Percentiles rank a stretch among this genome's conserved stretches.
Conservation (phyloP, 2,888 invertebrate genomes). For the Tanypteryx hageni region DNA sequence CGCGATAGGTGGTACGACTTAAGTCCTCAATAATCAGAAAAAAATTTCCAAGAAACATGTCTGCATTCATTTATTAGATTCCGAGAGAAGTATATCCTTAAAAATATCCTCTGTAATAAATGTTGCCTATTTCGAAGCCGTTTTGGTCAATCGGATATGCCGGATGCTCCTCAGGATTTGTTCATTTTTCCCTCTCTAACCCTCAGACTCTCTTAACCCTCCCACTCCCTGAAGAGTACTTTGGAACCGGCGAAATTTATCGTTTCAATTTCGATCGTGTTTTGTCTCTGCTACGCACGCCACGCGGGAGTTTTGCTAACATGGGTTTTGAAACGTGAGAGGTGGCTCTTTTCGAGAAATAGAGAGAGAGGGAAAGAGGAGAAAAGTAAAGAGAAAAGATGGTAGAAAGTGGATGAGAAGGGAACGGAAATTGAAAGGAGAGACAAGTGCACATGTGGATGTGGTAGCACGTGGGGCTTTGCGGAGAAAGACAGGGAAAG, state of each 20-base stretch:
- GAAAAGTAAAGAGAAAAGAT: background rate
- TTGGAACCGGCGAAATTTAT: constrained; percentile 42
- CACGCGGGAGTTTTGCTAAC: background rate
- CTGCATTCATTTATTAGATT: no score
- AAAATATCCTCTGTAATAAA: no score
- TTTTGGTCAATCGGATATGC: no score
- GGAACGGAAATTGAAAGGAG: background rate
- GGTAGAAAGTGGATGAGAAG: background rate
- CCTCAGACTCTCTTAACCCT: background rate
- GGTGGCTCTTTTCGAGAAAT: background rate
- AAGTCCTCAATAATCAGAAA: no score
- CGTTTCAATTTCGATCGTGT: constrained; percentile 60
- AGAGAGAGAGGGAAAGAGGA: background rate
- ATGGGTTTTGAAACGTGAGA: background rate
- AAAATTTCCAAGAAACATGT: no score
- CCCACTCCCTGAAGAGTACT: background rate
- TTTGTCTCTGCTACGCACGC: background rate
- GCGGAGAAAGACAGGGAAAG: background rate
- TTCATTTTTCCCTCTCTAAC: background rate
- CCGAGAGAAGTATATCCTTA: no score
- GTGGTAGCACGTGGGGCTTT: no score
- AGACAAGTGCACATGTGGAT: no score
- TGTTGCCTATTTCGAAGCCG: no score
- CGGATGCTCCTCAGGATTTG: background rate
- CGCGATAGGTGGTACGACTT: no score